Base-by-base conservation (phyloP, 2,797 vertebrate species). In the Eulemur coronatus region DNA sequence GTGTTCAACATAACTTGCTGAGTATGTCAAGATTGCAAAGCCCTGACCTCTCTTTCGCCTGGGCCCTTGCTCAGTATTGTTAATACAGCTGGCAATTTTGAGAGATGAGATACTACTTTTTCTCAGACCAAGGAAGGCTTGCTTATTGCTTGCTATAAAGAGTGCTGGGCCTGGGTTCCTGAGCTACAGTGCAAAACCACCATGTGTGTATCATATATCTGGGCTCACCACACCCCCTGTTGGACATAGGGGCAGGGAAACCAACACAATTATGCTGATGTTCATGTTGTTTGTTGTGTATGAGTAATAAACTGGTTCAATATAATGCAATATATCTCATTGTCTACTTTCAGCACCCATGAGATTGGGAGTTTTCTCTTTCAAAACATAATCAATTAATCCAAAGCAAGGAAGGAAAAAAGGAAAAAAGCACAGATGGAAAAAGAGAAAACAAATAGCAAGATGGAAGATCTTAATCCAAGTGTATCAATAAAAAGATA, bases 401-500 rank as follows among this genome's bases (percentile, higher is more conserved):
- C 38, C 41, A 89, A 84, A 96, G 48, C 46, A 57, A 89, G 38
- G 48, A 48, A 57, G 3, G 63, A 61, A 72, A 70, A 13, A 8
- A 86, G 13, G 59, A 33, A 80, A 63, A 63, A 63, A 73, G 72
- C 35, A 73, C 59, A 88, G 22, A 52, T 61, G 26, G 33, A 30
- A 78, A 78, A 84, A 72, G 9, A 86, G 52, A 90, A 95, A 95
- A 93, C 61, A 76, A 75, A 38, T 81, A n/a, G 10, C 35, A 91
- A 24, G 14, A 57, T 28, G n/a, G 30, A 67, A 55, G 43, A 70
- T 84, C 90, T 86, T 70, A 55, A 84, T 92, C 52, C 28, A 72
- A 78, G 17, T 22, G 33, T 70, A 38, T 72, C 10, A 33, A 72
- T 80, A 88, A 78, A 57, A 90, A 69, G 70, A 33, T 33, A 73